These are phyloP conservation scores for Anodontia alba DNA, from an alignment of 2,888 invertebrate genomes.

Conservation along the genomic window DNA sequence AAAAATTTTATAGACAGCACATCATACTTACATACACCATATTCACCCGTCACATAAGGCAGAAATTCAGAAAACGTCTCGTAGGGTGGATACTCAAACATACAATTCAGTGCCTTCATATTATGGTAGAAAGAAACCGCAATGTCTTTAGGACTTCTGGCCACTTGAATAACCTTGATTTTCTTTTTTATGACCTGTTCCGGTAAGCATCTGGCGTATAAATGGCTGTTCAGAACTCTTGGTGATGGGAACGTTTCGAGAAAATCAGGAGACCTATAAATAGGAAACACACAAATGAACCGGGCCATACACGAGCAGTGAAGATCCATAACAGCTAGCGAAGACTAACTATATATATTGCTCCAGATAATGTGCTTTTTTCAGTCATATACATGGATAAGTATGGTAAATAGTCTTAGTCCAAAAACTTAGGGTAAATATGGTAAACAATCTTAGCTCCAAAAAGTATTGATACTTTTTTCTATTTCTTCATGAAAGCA, in stretches of 20 bases:
- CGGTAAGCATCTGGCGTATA: neutral
- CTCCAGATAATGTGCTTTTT: too few relatives aligned
- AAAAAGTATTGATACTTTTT: too few relatives aligned
- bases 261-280: neutral
- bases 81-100: neutral
- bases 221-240: neutral
- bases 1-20: too few relatives aligned
- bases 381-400: too few relatives aligned
- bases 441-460: too few relatives aligned
- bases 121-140: neutral
- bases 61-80: slow-evolving; percentile 3
- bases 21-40: neutral
- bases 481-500: too few relatives aligned
- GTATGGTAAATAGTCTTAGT: too few relatives aligned
- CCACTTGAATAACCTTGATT: neutral
- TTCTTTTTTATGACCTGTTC: neutral
- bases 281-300: too few relatives aligned
- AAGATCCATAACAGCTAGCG: too few relatives aligned
- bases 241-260: neutral
- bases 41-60: slow-evolving; percentile 1
- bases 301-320: too few relatives aligned
- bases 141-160: neutral
- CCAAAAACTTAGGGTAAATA: too few relatives aligned
- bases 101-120: neutral
- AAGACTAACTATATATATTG: too few relatives aligned